Percentiles rank a stretch among this genome's conserved stretches.
Evolutionary conservation across 2,797 vertebrate genomes (phyloP).

Genomic region (Argya squamiceps): DNA sequence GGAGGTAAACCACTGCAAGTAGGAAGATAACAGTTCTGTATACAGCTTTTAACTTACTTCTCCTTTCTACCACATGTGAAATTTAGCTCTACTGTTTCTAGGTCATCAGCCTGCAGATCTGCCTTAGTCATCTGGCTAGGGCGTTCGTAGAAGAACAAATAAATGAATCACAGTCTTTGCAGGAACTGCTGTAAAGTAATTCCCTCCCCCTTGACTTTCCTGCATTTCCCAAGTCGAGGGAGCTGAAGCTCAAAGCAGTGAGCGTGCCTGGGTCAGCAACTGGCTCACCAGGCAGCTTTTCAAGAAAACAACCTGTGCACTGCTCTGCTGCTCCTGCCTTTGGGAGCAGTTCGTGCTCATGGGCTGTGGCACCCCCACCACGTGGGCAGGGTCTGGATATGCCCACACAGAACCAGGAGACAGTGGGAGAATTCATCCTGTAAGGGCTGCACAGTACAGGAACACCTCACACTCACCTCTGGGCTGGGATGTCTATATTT

Average conservation of each 20-base stretch:
- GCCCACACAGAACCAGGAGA: background rate
- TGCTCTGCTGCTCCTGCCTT: background rate
- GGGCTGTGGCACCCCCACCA: background rate
- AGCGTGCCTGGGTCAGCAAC: rapidly evolving
- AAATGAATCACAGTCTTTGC: background rate
- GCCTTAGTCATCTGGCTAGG: background rate
- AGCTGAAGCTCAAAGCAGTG: background rate
- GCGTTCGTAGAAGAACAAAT: background rate
- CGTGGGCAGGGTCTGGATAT: background rate
- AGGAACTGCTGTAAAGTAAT: background rate
- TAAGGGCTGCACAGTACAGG: background rate
- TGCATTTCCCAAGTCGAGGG: rapidly evolving
- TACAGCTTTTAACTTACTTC: background rate
- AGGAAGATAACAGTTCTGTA: background rate
- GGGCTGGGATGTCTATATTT: background rate
- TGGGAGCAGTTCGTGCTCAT: rapidly evolving
- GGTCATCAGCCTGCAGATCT: background rate
- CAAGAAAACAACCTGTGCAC: background rate
- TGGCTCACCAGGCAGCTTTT: background rate
- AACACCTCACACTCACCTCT: background rate
- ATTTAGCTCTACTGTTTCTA: background rate
- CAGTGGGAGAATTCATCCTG: rapidly evolving
- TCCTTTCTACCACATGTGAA: background rate
- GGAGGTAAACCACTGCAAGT: background rate
- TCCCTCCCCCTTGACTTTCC: background rate